Base-by-base conservation (phyloP, 2,888 invertebrate species). In the Harpagoxenus sublaevis region DNA sequence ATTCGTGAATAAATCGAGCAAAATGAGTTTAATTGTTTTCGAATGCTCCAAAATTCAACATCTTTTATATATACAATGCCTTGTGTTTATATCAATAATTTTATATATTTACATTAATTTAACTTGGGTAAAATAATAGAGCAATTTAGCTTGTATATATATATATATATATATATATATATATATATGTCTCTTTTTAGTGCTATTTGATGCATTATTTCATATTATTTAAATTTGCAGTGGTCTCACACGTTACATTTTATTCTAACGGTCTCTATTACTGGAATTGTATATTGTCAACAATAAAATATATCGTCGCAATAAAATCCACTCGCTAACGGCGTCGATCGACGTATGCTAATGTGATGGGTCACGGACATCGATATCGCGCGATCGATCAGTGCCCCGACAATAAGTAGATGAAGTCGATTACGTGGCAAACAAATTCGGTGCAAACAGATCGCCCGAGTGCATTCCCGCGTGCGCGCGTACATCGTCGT, bases 401-500 rank as follows among this genome's bases (percentile, higher is more conserved):
- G n/a, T n/a, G 31, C 9, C 5, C 35, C 35, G n/a, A 31, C 71
- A 71, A 71, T 81, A 81, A 81, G 79, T 81, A 81, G 60, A 71
- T 48, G 60, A 71, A 71, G 39, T 71, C 71, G 79, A 81, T 81
- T 81, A 81, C 71, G 48, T 1, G 48, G 12, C 35, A 79, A 79
- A 79, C 79, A 81, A 81, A 81, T 81, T 81, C 79, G 60, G 48
- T 5, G 48, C 79, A 81, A 81, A 71, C 71, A 71, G 60, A 60
- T 81, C 60, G 79, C 15, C 70, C 70, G 18, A 51, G 35, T 57
- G 57, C 45, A 28, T 39, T 53, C 18, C 31, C 55, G n/a, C 68
- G 31, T 10, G 65, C 48, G 48, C 53, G 28, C 45, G 35, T 55
- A 57, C 23, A 15, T 23, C 28, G 35, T 39, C 48, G 71, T 71